Evolutionary conservation across 23 tunicate genomes (phyloP).

Genomic region (Styela clava): DNA sequence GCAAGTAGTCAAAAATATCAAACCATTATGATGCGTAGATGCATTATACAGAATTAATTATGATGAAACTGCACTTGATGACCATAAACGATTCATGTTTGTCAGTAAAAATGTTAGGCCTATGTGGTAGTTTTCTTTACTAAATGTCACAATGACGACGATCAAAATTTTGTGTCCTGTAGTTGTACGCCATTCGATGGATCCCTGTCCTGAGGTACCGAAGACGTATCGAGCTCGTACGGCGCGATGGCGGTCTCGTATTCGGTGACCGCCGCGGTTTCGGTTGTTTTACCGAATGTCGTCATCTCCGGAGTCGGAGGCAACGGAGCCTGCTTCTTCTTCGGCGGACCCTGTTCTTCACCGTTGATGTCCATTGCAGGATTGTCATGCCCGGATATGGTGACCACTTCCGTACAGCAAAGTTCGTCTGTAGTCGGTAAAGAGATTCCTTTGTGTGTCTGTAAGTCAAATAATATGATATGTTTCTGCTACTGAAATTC

Average conservation of each 20-base stretch:
- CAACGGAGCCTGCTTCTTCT: slow-evolving; percentile 9
- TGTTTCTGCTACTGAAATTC: too few relatives aligned
- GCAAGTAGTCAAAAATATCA: too few relatives aligned
- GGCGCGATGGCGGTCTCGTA: slow-evolving; percentile 3
- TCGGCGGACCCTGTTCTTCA: neutral
- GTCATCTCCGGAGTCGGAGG: slow-evolving; percentile 7
- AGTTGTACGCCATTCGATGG: neutral
- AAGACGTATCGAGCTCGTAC: neutral
- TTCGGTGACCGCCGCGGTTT: neutral
- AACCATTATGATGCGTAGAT: too few relatives aligned
- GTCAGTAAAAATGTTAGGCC: neutral
- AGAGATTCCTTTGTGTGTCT: neutral
- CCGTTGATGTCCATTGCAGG: neutral
- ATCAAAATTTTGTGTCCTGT: slow-evolving; percentile 3
- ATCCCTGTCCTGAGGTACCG: neutral
- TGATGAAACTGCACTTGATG: too few relatives aligned
- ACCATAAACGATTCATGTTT: too few relatives aligned
- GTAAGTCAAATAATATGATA: neutral
- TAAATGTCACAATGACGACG: neutral
- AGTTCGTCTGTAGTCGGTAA: slow-evolving; percentile 14
- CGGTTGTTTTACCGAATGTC: neutral
- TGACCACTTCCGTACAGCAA: neutral
- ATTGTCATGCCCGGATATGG: slow-evolving; percentile 1
- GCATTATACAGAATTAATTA: too few relatives aligned
- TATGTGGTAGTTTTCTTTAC: neutral